Evolutionary conservation across 2,797 vertebrate genomes (phyloP), one percentile per base, ranked within the genome.

Genomic region (Urocyon cinereoargenteus): DNA sequence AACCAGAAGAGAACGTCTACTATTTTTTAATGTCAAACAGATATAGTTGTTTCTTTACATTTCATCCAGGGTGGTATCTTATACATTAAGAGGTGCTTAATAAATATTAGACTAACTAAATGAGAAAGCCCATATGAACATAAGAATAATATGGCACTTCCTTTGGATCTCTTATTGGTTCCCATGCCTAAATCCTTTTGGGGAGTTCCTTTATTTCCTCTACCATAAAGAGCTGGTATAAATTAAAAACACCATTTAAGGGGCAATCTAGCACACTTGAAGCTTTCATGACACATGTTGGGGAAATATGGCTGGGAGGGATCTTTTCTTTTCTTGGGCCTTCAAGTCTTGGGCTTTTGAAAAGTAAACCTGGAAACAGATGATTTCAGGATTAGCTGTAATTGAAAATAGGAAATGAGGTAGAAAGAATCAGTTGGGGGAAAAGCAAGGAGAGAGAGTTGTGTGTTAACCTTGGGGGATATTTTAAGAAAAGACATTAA

Each of bases 201-300:
- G 31, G 78, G 57, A 78, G 18, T 2, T n/a, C 45, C 45, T 94
- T 96, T 97, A 86, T 79, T 70, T 97, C 3, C 24, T 28, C 36
- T 88, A 62, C 19, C 49, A 22, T 55, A 24, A 92, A 78, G 57
- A 90, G 28, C 64, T 90, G 14, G 12, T 62, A 24, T 82, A 73
- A 91, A 92, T 91, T 87, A 21, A 88, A 95, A 87, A 75, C 15
- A 53, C 12, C 31, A 86, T 91, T 89, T 86, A 92, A 88, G 31
- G 7, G 34, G 6, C 24, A 28, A 51, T 89, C 16, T 57, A 51
- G 9, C 31, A 66, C 28, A 82, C 49, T 72, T 66, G 55, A 89
- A 87, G 22, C 40, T 93, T 96, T 72, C 36, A 78, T 90, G 36
- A 88, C 40, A 85, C 40, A 49, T 34, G 21, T 53, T 18, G 2